Base-by-base conservation (phyloP, 1,140 invertebrate genomes). In the Paraescarpia echinospica region DNA sequence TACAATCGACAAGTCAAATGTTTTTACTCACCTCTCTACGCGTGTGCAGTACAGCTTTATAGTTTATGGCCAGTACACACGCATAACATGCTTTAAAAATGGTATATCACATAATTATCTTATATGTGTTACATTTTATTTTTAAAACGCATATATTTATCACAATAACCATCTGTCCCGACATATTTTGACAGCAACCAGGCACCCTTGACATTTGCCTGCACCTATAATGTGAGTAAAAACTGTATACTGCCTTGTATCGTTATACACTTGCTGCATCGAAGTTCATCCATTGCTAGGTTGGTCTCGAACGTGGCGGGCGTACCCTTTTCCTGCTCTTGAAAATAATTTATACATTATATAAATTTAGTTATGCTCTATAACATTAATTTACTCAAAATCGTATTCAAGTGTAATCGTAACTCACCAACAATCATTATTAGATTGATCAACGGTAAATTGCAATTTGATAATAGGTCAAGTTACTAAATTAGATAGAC, bases 151-250 rank as follows among this genome's bases (percentile, higher is more conserved):
- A 77, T 77, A 77, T 77, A 27, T 77, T 77, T 77, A 77, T 77
- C 59, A 77, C 14, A 77, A 77, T 77, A 77, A 77, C 59, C 18
- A 77, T 77, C 59, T 77, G 59, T 77, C 59, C 59, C 59, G 59
- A 77, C 27, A 77, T 77, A 77, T 77, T 77, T 77, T 77, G 59
- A 77, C 59, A 77, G 59, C 59, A 77, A 77, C 59, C 59, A 77
- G 8, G 59, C 59, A 77, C 8, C 59, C 59, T 77, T 77, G 59
- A 77, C 59, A 77, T 77, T 77, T 77, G 59, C 59, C 0, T 6
- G 59, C 59, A 77, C 22, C 59, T 77, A 77, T 77, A 77, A 77
- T 27, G 18, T 77, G 27, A 6, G 12, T 22, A 27, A 12, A 77
- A 77, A 77, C 59, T 77, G 59, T 31, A 22, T 77, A 77, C 27